Evolutionary conservation across 2,113 vertebrate species (phyloP), one percentile per base, ranked within the genome.

Genomic region (Promerops cafer): DNA sequence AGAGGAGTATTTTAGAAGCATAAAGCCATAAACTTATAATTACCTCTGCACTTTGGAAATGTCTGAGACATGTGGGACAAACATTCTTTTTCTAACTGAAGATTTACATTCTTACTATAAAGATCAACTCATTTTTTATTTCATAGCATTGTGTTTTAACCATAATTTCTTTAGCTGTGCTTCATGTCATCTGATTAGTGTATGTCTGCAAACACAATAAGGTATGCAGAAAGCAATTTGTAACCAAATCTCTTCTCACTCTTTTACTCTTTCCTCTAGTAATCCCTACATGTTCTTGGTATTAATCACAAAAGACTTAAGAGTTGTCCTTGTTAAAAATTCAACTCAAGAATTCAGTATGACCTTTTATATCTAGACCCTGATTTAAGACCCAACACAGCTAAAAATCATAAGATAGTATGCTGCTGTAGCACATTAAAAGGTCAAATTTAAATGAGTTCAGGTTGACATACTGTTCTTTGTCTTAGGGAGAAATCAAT

Each of bases 401-500:
- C 45, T 96, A 94, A 95, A 95, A 94, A 96, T 79, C 76, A 42
- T 92, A 76, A 80, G 94, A 94, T 56, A 84, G 57, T 83, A 83
- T 94, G 91, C 95, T 94, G 87, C 93, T 95, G 88, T 92, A 92
- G 91, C 92, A 95, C 60, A 84, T 97, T 96, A 96, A 96, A 97
- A 97, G 95, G 92, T 97, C 96, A 97, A 83, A 95, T 91, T 92
- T 90, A 96, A 97, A 97, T 96, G 72, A 95, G 79, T 90, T 93
- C 87, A 95, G 47, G 77, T 71, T 94, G 94, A 94, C 94, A 94
- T 74, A 80, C 50, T 65, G 18, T 92, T 96, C 94, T 88, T 93
- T 83, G 93, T 95, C 93, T 92, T 82, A 68, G 59, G n/a, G 75
- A 85, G 40, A 57, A 95, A 95, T 91, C 64, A 85, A 64, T 94